Evolutionary conservation across 2,113 vertebrate species (phyloP), one percentile per base, ranked within the genome.

Genomic region (Corythoichthys intestinalis): DNA sequence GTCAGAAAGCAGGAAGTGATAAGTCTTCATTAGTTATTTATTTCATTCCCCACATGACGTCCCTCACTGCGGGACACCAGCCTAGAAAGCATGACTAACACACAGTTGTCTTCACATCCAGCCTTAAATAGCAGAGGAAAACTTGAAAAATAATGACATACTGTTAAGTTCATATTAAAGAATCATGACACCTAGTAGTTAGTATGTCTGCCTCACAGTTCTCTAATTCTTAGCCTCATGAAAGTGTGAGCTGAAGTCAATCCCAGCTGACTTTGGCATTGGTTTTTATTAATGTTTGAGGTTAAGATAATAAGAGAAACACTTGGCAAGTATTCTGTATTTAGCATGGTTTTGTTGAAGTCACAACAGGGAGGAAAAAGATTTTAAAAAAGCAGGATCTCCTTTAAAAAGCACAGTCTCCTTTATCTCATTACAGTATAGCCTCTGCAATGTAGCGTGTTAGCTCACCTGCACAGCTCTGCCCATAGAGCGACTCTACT

Each of bases 1-100:
- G 47, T 71, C 75, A 79, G 66, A 77, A 67, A 79, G 73, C 76
- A 80, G 52, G 34, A 56, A 15, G 67, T 72, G 66, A 80, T 67
- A 78, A 67, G 66, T 81, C 72, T 72, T 81, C 35, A 38, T 77
- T 65, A 67, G 65, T 65, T 50, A 58, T 56, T 56, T 34, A 57
- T 70, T 75, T 72, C 37, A 67, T 72, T 77, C 78, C 58, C 52
- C 71, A 57, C 68, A 44, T 78, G 70, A 74, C 70, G 76, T 60
- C 58, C 63, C 67, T 65, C 28, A 2, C 54, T 53, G 35, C 50
- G 65, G 61, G 64, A 13, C 8, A 61, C 38, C 70, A 6, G 56
- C 72, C 59, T 41, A 65, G 41, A 62, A 35, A 76, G 52, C 66
- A 38, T 44, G 44, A 62, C 47, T 6, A 13, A 58, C 44, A 64